Percentiles rank a stretch among this genome's conserved stretches.
These are phyloP conservation scores for Anguilla rostrata DNA, from an alignment of 2,113 vertebrate genomes.

Conservation along the genomic window DNA sequence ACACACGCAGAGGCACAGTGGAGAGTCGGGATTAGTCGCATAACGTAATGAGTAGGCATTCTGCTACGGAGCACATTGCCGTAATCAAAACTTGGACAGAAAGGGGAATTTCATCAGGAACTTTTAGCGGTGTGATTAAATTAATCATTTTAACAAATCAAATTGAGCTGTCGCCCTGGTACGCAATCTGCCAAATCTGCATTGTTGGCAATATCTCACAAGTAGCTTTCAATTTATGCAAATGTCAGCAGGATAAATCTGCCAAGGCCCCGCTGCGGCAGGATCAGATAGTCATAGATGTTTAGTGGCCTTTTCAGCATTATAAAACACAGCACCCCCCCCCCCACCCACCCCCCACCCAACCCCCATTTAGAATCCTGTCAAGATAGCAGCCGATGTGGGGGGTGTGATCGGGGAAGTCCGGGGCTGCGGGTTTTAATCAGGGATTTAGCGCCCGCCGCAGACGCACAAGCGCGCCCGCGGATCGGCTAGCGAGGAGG, in stretches of 20 bases:
- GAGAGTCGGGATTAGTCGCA: background rate
- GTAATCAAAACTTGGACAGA: conserved; percentile 32
- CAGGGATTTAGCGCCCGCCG: conserved; percentile 38
- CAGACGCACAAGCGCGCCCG: too few relatives aligned
- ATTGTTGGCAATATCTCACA: conserved; percentile 42
- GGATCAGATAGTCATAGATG: conserved; percentile 18
- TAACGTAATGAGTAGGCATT: background rate
- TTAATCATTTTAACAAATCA: conserved; percentile 40
- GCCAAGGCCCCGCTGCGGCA: conserved; percentile 4
- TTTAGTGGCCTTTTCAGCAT: conserved; percentile 23
- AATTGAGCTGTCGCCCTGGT: conserved; percentile 29
- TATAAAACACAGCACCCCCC: conserved; percentile 17
- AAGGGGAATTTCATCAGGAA: conserved; percentile 28
- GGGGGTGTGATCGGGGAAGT: conserved; percentile 31
- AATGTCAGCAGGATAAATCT: conserved; percentile 42
- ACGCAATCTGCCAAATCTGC: conserved; percentile 34
- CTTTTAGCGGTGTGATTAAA: conserved; percentile 36
- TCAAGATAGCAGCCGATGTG: conserved; percentile 7
- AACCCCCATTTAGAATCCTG: conserved; percentile 6
- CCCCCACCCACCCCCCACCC: background rate
- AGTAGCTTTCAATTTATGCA: conserved; percentile 46
- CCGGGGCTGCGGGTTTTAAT: conserved; percentile 45
- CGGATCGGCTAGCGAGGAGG: background rate
- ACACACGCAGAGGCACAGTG: conserved; percentile 19
- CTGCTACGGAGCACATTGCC: conserved; percentile 13